A percentile compares a stretch with the other conserved stretches of the same genome.
Conservation (phyloP, 2,113 vertebrate species). For the Leptobrachium ailaonicum region DNA sequence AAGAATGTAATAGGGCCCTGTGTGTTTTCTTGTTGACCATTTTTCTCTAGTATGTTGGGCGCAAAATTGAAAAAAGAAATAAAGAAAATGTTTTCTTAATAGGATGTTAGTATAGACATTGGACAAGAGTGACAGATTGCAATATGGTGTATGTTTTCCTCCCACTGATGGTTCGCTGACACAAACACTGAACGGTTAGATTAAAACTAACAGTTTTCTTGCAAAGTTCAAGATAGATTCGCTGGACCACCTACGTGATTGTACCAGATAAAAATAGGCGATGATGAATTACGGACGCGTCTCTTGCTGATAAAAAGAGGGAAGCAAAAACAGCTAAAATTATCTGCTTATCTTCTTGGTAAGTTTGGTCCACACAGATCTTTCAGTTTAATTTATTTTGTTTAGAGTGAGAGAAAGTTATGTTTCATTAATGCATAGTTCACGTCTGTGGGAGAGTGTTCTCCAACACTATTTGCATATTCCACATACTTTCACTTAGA, state of each 20-base stretch:
- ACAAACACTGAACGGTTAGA: constrained; percentile 58
- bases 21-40: constrained; percentile 3
- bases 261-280: constrained; percentile 60
- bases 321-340: constrained; percentile 42
- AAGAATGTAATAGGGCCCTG: no score
- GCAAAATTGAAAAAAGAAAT: constrained; percentile 16
- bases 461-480: constrained; percentile 33
- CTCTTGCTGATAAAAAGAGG: constrained; percentile 1
- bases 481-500: constrained; percentile 21
- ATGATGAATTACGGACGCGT: constrained; percentile 57
- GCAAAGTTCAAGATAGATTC: constrained; percentile 58
- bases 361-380: constrained; percentile 23
- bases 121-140: constrained; percentile 28
- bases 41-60: constrained; percentile 57
- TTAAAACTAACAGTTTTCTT: constrained; percentile 50
- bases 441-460: constrained; percentile 41
- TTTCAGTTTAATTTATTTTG: constrained; percentile 38
- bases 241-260: constrained; percentile 60
- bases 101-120: constrained; percentile 29
- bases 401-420: constrained; percentile 19
- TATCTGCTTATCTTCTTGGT: constrained; percentile 43
- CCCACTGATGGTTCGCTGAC: constrained; percentile 7
- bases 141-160: constrained; percentile 25
- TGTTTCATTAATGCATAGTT: constrained; percentile 32
- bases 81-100: not conserved